These are phyloP conservation scores for Adoxophyes honmai DNA, from an alignment of 1,140 invertebrate genomes.

Conservation along the genomic window DNA sequence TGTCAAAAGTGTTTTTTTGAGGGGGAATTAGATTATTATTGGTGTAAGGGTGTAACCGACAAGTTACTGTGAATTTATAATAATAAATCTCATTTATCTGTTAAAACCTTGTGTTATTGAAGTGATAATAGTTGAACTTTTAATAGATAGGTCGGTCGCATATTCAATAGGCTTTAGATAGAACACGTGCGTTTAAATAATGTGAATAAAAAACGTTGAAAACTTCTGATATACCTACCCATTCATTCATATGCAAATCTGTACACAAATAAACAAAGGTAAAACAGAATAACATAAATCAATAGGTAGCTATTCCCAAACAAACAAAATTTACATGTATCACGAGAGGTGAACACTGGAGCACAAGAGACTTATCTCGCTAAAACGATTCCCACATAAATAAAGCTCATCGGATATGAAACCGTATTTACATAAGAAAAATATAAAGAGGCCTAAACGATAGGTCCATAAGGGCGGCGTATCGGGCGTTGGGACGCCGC, in stretches of 20 bases:
- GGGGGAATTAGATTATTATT: too few relatives aligned
- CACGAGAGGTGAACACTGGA: constrained; percentile 58
- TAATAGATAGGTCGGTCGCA: too few relatives aligned
- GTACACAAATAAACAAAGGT: constrained; percentile 9
- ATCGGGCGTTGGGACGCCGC: constrained; percentile 55
- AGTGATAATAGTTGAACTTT: too few relatives aligned
- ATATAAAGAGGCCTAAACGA: constrained; percentile 76
- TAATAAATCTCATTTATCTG: too few relatives aligned
- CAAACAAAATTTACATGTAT: constrained; percentile 61
- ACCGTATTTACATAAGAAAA: constrained; percentile 76
- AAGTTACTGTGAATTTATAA: not conserved
- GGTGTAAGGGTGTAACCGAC: too few relatives aligned
- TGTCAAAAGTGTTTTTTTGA: too few relatives aligned
- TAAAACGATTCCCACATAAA: constrained; percentile 77
- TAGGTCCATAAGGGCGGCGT: constrained; percentile 63
- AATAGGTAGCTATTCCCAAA: constrained; percentile 44
- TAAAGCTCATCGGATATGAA: constrained; percentile 77
- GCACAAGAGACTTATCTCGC: constrained; percentile 69
- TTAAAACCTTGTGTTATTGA: too few relatives aligned
- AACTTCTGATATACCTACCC: not conserved
- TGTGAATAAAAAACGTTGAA: not conserved
- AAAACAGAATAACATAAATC: constrained; percentile 29
- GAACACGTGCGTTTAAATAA: too few relatives aligned
- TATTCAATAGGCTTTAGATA: too few relatives aligned
- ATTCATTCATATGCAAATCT: not conserved